Evolutionary conservation across 2,797 vertebrate genomes (phyloP).

Genomic region (Nyctalus aviator): DNA sequence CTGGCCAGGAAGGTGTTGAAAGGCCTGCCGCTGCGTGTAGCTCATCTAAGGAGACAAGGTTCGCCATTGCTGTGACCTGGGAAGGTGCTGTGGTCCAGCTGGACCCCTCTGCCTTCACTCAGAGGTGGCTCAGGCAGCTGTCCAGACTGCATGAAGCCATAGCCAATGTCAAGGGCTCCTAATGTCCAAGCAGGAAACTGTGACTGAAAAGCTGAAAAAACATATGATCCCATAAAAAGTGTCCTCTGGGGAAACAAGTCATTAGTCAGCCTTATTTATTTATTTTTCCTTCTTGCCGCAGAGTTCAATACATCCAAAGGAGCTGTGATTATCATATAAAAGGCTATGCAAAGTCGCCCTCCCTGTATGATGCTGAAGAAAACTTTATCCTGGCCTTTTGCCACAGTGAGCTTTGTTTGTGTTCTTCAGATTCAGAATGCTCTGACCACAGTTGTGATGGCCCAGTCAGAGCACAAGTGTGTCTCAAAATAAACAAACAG

Average conservation of each 20-base stretch:
- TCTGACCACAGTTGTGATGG: conserved; percentile 82
- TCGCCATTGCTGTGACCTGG: conserved; percentile 74
- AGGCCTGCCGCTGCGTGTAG: conserved; percentile 69
- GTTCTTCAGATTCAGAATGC: conserved; percentile 82
- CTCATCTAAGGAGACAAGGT: conserved; percentile 78
- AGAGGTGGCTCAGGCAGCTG: conserved; percentile 73
- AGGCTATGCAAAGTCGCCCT: conserved; percentile 85
- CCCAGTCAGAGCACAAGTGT: conserved; percentile 77
- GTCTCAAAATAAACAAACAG: conserved; percentile 87
- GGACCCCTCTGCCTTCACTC: conserved; percentile 78
- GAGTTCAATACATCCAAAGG: conserved; percentile 81
- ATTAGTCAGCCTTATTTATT: conserved; percentile 83
- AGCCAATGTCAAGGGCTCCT: conserved; percentile 81
- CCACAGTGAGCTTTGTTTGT: conserved; percentile 86
- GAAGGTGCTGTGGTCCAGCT: conserved; percentile 79
- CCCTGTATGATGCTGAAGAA: conserved; percentile 72
- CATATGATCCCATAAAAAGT: conserved; percentile 75
- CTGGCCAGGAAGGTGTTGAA: conserved; percentile 84
- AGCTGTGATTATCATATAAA: conserved; percentile 87
- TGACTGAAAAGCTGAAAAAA: conserved; percentile 81
- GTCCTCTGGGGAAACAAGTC: conserved; percentile 77
- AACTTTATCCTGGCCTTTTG: conserved; percentile 85
- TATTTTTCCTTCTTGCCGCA: conserved; percentile 79
- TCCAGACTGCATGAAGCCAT: conserved; percentile 65
- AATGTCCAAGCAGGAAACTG: conserved; percentile 79